Evolutionary conservation across 2,888 invertebrate species (phyloP), one percentile per base, ranked within the genome.

Genomic region (Cybosia mesomella): DNA sequence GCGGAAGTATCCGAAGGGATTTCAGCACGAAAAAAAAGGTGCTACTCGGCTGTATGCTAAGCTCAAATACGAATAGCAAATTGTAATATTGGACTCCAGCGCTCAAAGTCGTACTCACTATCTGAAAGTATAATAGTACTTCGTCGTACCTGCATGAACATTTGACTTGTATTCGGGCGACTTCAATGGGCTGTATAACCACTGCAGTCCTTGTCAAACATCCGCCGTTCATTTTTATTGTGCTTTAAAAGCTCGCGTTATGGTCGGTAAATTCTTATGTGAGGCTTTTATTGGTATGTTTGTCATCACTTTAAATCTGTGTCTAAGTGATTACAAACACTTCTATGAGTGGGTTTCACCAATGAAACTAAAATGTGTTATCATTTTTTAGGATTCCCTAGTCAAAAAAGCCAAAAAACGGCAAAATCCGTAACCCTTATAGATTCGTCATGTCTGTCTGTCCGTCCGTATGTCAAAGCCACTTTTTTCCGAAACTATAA

Each of bases 171-270:
- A 58, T 58, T n/a, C 58, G 34, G 18, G 55, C 22, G 18, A 24
- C 15, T 53, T 65, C 49, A 39, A 55, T 24, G n/a, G 59, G 28
- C 54, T 60, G 21, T 66, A 60, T 60, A 54, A 54, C 22, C 54
- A 36, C n/a, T 66, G 66, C 66, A 66, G 36, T 54, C 21, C 36
- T 55, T 55, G 60, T 64, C 57, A 43, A 60, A 55, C 18, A 54
- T 36, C 24, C 34, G 65, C 55, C 54, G 21, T 54, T 66, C 36
- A 60, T 39, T 55, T 64, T 66, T 66, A 66, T 66, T 39, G 34
- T 32, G n/a, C 13, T 60, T 36, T 66, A 55, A 66, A 36, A 10
- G 55, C 21, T 22, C 34, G 60, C 61, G n/a, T 57, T 54, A 32
- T 39, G 55, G 32, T n/a, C 54, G 5, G 43, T 36, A 54, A 32